These are phyloP conservation scores for Vireo griseus DNA, from an alignment of 2,797 vertebrate species.

Conservation along the genomic window DNA sequence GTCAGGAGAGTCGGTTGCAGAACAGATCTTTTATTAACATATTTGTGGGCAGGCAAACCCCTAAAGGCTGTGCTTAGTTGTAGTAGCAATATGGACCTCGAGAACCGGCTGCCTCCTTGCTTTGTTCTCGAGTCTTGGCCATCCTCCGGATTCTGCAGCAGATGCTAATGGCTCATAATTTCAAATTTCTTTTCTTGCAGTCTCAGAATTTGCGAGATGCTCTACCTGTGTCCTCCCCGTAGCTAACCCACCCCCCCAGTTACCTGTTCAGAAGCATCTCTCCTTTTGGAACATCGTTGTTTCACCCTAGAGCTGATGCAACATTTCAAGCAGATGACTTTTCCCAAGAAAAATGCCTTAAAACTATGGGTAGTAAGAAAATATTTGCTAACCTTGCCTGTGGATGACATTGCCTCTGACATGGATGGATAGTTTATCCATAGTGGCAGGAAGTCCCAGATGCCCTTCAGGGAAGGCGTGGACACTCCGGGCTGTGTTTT, in stretches of 20 bases:
- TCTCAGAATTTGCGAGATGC: neutral
- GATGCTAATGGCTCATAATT: neutral
- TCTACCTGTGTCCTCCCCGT: neutral
- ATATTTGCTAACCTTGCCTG: rapidly evolving
- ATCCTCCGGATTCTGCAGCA: neutral
- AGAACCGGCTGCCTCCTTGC: neutral
- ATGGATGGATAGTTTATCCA: neutral
- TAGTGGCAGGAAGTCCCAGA: neutral
- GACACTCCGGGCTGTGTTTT: neutral
- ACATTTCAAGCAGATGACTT: neutral
- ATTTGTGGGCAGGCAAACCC: neutral
- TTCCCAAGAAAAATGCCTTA: neutral
- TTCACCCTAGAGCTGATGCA: neutral
- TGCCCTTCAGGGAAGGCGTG: neutral
- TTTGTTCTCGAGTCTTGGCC: neutral
- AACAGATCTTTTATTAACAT: neutral
- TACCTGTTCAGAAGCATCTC: neutral
- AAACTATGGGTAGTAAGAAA: neutral
- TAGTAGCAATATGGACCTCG: rapidly evolving
- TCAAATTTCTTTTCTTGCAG: neutral
- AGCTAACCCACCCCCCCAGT: too few relatives aligned
- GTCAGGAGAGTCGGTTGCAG: neutral
- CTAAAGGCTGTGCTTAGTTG: neutral
- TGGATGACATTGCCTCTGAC: neutral
- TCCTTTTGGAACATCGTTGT: neutral